A percentile compares a stretch with the other conserved stretches of the same genome.
phyloP scores from a whole-genome alignment of 1,140 invertebrate species.

The Drosophila melanica region DNA sequence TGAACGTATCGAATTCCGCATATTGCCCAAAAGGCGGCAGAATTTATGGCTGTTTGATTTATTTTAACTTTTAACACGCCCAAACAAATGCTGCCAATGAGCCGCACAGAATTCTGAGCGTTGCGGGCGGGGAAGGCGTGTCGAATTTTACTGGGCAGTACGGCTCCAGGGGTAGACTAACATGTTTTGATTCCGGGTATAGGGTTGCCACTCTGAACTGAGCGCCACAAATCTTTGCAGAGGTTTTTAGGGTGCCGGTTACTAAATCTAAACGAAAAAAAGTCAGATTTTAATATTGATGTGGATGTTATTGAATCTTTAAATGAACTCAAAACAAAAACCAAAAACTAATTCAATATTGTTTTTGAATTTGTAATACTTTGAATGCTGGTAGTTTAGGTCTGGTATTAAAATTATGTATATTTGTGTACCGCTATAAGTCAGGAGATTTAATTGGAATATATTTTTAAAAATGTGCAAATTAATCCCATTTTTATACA shows the following conservation, averaged over 20 bases:
- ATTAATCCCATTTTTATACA: too few relatives aligned
- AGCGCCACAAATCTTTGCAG: conserved; percentile 65
- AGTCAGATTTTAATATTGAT: conserved; percentile 34
- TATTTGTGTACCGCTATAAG: too few relatives aligned
- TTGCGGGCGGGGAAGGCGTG: conserved; percentile 14
- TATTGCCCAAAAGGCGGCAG: conserved; percentile 69
- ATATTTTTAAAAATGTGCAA: too few relatives aligned
- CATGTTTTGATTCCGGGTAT: conserved; percentile 1
- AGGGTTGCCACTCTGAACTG: conserved; percentile 45
- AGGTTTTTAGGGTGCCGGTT: conserved; percentile 28
- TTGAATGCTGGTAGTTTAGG: too few relatives aligned
- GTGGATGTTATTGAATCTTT: conserved; percentile 22
- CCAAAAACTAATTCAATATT: background rate
- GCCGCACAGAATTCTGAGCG: conserved; percentile 42
- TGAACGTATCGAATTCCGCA: conserved; percentile 81
- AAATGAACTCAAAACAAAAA: conserved; percentile 14
- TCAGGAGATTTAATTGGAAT: too few relatives aligned
- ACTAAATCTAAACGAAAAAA: background rate
- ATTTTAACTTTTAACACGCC: conserved; percentile 81
- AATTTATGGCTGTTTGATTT: conserved; percentile 80
- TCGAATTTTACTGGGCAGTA: conserved; percentile 36
- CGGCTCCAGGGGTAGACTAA: background rate
- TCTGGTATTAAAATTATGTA: too few relatives aligned
- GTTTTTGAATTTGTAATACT: too few relatives aligned
- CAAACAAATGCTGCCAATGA: conserved; percentile 67